Evolutionary conservation across 2,888 invertebrate genomes (phyloP).

Genomic region (Monopis laevigella): DNA sequence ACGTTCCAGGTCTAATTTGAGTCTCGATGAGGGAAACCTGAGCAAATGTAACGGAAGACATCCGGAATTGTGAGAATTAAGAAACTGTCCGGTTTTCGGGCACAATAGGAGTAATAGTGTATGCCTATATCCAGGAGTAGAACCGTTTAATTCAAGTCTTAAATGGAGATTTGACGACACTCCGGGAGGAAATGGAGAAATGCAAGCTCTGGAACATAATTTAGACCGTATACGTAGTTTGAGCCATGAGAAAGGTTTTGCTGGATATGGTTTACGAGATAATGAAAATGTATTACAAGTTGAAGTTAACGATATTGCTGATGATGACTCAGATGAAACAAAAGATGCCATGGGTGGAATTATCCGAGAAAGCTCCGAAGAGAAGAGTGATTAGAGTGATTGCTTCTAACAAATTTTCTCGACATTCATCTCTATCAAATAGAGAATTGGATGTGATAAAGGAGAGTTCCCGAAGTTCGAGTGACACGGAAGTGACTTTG

Average conservation of each 20-base stretch:
- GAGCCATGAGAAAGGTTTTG: constrained; percentile 52
- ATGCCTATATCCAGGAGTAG: constrained; percentile 55
- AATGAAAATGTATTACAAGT: constrained; percentile 55
- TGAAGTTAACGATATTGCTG: constrained; percentile 47
- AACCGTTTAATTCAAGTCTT: constrained; percentile 58
- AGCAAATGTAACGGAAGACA: constrained; percentile 59
- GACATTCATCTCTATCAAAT: constrained; percentile 56
- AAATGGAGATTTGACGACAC: constrained; percentile 61
- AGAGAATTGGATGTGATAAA: constrained; percentile 62
- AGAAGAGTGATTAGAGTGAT: constrained; percentile 53
- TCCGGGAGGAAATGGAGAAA: constrained; percentile 40
- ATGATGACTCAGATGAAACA: constrained; percentile 46
- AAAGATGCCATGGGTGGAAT: constrained; percentile 43
- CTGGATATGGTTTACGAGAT: constrained; percentile 42
- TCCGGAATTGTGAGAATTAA: constrained; percentile 64
- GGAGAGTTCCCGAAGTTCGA: constrained; percentile 62
- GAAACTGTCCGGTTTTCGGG: constrained; percentile 62
- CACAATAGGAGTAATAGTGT: constrained; percentile 64
- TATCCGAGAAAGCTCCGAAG: constrained; percentile 44
- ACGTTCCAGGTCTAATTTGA: constrained; percentile 57
- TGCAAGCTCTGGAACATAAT: constrained; percentile 54
- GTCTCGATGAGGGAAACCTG: constrained; percentile 58
- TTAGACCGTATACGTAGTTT: constrained; percentile 59
- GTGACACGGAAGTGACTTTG: constrained; percentile 62
- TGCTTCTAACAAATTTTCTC: constrained; percentile 51